Evolutionary conservation across 2,797 vertebrate species (phyloP), one percentile per base, ranked within the genome.

Genomic region (Chlorospingus flavigularis): DNA sequence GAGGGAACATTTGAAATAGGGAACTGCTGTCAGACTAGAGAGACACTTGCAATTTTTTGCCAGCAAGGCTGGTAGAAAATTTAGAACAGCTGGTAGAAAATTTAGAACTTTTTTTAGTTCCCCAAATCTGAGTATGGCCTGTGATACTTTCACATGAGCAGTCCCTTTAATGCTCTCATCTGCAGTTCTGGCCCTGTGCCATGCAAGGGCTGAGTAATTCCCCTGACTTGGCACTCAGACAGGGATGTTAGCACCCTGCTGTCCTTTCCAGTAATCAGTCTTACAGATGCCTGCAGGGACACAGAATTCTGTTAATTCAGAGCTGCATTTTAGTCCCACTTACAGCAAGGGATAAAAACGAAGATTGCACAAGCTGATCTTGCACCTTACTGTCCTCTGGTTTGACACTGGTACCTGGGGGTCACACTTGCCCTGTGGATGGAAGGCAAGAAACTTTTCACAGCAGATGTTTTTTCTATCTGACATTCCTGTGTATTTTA

Each of bases 181-280:
- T 94, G 81, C 68, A 65, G 25, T 45, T 76, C 81, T 94, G 93
- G 95, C 68, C 61, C 35, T 10, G 4, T 77, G 91, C 92, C 92
- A 42, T 3, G 0, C 54, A 53, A 77, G 61, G 65, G 61, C 95
- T 91, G 89, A 93, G 72, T 86, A 93, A 89, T 91, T 92, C 45
- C 72, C 43, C 81, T 83, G 70, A 16, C 61, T 66, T 88, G 90
- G 86, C 92, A n/a, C 33, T 87, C 60, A 51, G 86, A 37, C 71
- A 89, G 81, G 0, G 2, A 51, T 78, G 72, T 89, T 63, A 85
- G 91, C 86, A 62, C 94, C 73, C 91, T 83, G 78, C 86, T 74
- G 81, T 86, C 92, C 86, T 88, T 57, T 7, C 68, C 66, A 87
- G 72, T 61, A 62, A 83, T 67, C 81, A 45, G 0, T 54, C 90